Evolutionary conservation across 2,797 vertebrate genomes (phyloP).

Genomic region (Podargus strigoides): DNA sequence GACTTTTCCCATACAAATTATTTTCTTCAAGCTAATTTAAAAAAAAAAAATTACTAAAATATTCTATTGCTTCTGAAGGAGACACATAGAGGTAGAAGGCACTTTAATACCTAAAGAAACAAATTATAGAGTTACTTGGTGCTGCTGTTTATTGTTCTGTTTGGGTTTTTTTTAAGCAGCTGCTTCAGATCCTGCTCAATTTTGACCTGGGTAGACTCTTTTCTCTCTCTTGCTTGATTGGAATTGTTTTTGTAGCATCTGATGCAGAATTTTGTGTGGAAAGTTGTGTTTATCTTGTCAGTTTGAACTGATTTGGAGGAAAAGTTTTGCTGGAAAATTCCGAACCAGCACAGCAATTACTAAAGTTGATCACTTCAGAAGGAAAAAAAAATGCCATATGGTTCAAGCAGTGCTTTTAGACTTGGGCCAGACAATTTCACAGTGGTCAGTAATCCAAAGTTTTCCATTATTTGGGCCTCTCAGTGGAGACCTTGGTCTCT

Average conservation of each 20-base stretch:
- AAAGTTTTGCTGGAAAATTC: background rate
- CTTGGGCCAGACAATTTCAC: background rate
- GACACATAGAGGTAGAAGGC: background rate
- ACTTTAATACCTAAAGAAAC: background rate
- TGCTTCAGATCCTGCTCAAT: background rate
- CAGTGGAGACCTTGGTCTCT: background rate
- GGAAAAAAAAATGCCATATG: background rate
- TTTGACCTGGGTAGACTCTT: background rate
- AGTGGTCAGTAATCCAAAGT: background rate
- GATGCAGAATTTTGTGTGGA: background rate
- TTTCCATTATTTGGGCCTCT: background rate
- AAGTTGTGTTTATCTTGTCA: background rate
- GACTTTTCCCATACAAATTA: background rate
- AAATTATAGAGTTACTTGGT: background rate
- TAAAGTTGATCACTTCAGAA: background rate
- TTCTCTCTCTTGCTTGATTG: background rate
- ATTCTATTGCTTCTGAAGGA: background rate
- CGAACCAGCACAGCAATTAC: background rate
- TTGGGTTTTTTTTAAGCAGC: background rate
- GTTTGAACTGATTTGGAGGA: background rate
- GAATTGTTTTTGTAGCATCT: background rate
- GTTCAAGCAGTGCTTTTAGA: background rate
- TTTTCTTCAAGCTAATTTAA: background rate
- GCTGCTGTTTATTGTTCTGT: background rate
- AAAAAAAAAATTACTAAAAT: background rate